Conservation (phyloP, 1,140 invertebrate species). For the Patella vulgata region DNA sequence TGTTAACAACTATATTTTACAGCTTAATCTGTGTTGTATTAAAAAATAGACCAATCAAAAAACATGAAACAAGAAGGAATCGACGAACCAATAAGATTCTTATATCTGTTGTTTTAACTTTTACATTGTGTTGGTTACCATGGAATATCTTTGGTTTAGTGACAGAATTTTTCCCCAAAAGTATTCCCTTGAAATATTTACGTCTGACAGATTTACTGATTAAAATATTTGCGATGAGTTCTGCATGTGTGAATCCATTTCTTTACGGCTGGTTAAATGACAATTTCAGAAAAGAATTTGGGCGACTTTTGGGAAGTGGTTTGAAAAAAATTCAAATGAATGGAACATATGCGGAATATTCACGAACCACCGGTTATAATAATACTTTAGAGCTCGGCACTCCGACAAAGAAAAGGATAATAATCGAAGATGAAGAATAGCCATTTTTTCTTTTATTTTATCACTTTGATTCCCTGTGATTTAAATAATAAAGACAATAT, state of each 20-base stretch:
- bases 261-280: slow-evolving; percentile 77
- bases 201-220: slow-evolving; percentile 57
- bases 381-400: too few relatives aligned
- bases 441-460: too few relatives aligned
- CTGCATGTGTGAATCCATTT: slow-evolving; percentile 86
- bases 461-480: too few relatives aligned
- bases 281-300: slow-evolving; percentile 63
- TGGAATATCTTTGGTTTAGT: slow-evolving; percentile 61
- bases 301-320: slow-evolving; percentile 35
- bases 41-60: slow-evolving; percentile 49
- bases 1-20: slow-evolving; percentile 56
- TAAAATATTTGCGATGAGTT: slow-evolving; percentile 73
- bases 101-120: slow-evolving; percentile 94
- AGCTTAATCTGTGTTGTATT: slow-evolving; percentile 56
- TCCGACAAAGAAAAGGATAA: too few relatives aligned
- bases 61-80: slow-evolving; percentile 70
- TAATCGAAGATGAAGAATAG: too few relatives aligned
- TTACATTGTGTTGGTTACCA: slow-evolving; percentile 81
- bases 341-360: slow-evolving; percentile 26
- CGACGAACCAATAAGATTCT: slow-evolving; percentile 85
- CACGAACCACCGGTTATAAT: too few relatives aligned
- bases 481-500: too few relatives aligned
- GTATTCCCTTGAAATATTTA: slow-evolving; percentile 47
- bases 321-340: slow-evolving; percentile 25
- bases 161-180: slow-evolving; percentile 46